Conservation (phyloP, 1,140 invertebrate species). For the Pinna nobilis region DNA sequence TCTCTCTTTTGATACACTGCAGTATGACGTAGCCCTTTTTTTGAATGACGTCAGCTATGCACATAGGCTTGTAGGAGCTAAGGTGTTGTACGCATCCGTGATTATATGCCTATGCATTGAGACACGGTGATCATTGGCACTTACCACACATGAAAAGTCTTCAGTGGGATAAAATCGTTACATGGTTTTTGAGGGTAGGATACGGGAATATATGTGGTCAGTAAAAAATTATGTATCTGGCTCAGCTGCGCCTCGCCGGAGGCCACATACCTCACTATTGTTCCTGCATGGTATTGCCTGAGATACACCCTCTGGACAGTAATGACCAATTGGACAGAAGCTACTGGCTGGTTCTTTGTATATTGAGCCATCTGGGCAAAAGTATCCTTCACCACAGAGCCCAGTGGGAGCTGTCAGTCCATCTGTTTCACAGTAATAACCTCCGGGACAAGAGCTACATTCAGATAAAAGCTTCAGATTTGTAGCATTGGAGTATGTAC, state of each 20-base stretch:
- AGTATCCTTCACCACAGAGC: conserved; percentile 66
- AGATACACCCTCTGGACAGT: conserved; percentile 62
- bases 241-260: neutral
- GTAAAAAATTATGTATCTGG: neutral
- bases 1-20: too few relatives aligned
- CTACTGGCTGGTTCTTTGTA: conserved; percentile 55
- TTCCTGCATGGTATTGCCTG: conserved; percentile 64
- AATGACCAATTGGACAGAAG: conserved; percentile 64
- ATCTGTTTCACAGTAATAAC: conserved; percentile 64
- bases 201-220: too few relatives aligned
- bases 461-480: conserved; percentile 50
- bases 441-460: conserved; percentile 62
- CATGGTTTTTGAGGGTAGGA: too few relatives aligned
- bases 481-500: conserved; percentile 65
- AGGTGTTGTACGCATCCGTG: too few relatives aligned
- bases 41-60: too few relatives aligned
- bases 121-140: too few relatives aligned
- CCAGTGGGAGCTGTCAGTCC: conserved; percentile 64
- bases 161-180: too few relatives aligned
- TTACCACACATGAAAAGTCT: too few relatives aligned
- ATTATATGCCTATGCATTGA: too few relatives aligned
- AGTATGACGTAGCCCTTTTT: too few relatives aligned
- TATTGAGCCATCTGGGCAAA: conserved; percentile 62
- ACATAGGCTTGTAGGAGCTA: too few relatives aligned
- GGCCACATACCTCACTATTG: conserved; percentile 61